Percentiles rank a stretch among this genome's conserved stretches.
Evolutionary conservation across 2,888 invertebrate species (phyloP).

Genomic region (Camponotus fellah): DNA sequence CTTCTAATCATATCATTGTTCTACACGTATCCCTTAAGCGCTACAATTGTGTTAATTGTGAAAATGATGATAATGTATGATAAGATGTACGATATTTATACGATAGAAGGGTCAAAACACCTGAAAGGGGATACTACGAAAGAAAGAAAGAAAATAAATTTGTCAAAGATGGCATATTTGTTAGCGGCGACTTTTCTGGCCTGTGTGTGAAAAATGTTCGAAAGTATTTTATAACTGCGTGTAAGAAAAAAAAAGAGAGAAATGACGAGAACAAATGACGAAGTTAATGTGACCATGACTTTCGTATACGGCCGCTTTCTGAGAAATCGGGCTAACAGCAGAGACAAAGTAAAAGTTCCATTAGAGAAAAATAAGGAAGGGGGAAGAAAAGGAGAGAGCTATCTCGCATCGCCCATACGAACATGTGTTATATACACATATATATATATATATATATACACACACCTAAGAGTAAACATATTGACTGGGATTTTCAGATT

Average conservation of each 20-base stretch:
- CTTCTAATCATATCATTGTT: slow-evolving; percentile 80
- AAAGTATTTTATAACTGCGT: slow-evolving; percentile 75
- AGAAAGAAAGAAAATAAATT: slow-evolving; percentile 21
- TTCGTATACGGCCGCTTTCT: slow-evolving; percentile 49
- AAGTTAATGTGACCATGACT: slow-evolving; percentile 5
- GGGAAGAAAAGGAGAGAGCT: slow-evolving; percentile 36
- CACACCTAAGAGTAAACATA: slow-evolving; percentile 58
- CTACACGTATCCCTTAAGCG: slow-evolving; percentile 72
- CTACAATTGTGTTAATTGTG: slow-evolving; percentile 72
- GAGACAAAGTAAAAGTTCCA: slow-evolving; percentile 49
- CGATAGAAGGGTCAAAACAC: slow-evolving; percentile 31
- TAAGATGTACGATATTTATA: slow-evolving; percentile 75
- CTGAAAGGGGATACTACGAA: neutral
- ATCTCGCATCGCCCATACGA: slow-evolving; percentile 63
- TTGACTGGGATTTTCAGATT: slow-evolving; percentile 73
- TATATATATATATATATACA: slow-evolving; percentile 52
- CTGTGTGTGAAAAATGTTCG: slow-evolving; percentile 49
- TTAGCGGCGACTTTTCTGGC: slow-evolving; percentile 51
- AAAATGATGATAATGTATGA: slow-evolving; percentile 72
- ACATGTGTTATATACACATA: slow-evolving; percentile 67
- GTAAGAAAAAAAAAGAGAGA: slow-evolving; percentile 37
- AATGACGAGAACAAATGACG: neutral
- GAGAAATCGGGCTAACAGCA: slow-evolving; percentile 47
- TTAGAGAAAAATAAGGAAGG: slow-evolving; percentile 38
- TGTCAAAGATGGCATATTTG: slow-evolving; percentile 8